These are phyloP conservation scores for Drusus annulatus DNA, from an alignment of 1,140 invertebrate genomes.

Conservation along the genomic window DNA sequence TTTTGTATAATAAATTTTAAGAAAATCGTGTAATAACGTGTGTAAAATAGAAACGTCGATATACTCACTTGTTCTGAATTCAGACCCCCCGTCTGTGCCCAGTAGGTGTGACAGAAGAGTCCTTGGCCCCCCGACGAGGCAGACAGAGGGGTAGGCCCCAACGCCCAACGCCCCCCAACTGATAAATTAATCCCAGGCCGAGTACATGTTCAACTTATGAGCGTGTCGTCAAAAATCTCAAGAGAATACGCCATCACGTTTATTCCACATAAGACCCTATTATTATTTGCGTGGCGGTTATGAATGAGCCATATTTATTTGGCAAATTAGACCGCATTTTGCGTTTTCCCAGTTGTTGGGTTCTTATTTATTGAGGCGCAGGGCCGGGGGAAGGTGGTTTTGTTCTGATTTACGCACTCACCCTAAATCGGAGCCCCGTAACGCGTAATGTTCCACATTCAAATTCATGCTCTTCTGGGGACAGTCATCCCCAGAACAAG, in stretches of 20 bases:
- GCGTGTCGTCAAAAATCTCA: constrained; percentile 37
- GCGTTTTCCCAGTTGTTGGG: constrained; percentile 17
- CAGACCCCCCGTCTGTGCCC: too few species aligned
- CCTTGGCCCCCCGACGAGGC: too few species aligned
- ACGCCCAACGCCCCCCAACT: neutral
- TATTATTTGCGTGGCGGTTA: constrained; percentile 23
- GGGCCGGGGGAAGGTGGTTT: neutral
- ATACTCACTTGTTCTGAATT: too few species aligned
- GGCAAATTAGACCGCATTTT: constrained; percentile 29
- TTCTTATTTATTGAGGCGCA: neutral
- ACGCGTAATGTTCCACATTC: neutral
- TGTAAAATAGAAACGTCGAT: too few species aligned
- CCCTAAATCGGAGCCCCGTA: neutral
- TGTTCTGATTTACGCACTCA: constrained; percentile 26
- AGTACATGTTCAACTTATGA: constrained; percentile 43
- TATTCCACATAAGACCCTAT: constrained; percentile 2
- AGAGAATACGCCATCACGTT: constrained; percentile 27
- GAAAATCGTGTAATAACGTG: too few species aligned
- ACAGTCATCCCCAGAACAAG: too few species aligned
- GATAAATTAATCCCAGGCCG: constrained; percentile 41
- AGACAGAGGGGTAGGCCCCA: too few species aligned
- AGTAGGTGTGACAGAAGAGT: too few species aligned
- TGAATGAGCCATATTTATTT: constrained; percentile 32
- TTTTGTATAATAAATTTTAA: too few species aligned
- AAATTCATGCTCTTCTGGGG: neutral